Evolutionary conservation across 2,113 vertebrate species (phyloP).

Genomic region (Austrofundulus limnaeus): DNA sequence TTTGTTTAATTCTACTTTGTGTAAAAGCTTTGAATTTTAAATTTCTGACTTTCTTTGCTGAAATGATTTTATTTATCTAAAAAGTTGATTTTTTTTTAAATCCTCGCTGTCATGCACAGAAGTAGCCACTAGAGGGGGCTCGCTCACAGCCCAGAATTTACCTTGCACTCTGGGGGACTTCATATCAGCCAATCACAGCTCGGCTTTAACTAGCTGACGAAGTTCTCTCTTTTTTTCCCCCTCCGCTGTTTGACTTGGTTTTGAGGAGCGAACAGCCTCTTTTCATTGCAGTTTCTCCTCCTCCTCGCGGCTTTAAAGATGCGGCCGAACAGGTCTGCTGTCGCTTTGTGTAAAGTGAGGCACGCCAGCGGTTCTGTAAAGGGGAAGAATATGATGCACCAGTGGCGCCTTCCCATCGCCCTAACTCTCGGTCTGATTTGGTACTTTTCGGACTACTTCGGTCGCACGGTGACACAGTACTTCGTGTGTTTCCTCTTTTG

Average conservation of each 20-base stretch:
- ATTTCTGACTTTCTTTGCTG: too few relatives aligned
- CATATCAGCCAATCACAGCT: slow-evolving; percentile 63
- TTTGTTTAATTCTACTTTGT: too few relatives aligned
- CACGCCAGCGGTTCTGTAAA: neutral
- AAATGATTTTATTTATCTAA: too few relatives aligned
- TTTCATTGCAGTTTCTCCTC: neutral
- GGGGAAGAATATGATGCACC: slow-evolving; percentile 56
- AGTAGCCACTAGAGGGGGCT: slow-evolving; percentile 52
- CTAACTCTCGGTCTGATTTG: slow-evolving; percentile 57
- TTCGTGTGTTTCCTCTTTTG: slow-evolving; percentile 49
- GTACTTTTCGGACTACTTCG: slow-evolving; percentile 66
- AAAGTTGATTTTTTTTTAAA: too few relatives aligned
- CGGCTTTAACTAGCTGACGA: slow-evolving; percentile 1
- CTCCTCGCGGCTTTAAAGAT: slow-evolving; percentile 9
- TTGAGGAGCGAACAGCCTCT: neutral
- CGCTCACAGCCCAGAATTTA: slow-evolving; percentile 5
- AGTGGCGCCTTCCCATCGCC: slow-evolving; percentile 60
- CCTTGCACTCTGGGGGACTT: neutral
- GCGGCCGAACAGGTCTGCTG: neutral
- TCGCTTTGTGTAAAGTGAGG: neutral
- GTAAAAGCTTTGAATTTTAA: too few relatives aligned
- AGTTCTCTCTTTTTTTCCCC: slow-evolving; percentile 30
- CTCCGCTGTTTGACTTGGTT: neutral
- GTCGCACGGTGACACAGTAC: slow-evolving; percentile 39
- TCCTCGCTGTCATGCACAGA: neutral